phyloP scores from a whole-genome alignment of 2,888 invertebrate species.

The Schizotus pectinicornis region DNA sequence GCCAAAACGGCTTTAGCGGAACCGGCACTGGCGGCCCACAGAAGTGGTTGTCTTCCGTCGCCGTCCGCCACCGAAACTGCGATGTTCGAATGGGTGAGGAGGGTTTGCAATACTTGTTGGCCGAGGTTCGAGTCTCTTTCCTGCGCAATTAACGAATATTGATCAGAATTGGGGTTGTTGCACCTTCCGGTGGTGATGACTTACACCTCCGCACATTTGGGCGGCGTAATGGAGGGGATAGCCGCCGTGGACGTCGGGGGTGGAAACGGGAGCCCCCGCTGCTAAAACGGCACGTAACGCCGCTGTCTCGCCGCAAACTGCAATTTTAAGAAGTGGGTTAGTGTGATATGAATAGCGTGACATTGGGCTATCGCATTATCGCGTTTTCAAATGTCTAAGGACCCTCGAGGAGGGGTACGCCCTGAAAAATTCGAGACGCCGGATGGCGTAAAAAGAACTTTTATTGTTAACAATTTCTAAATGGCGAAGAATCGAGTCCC shows the following conservation, averaged over 20 bases:
- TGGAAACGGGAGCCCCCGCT: slow-evolving; percentile 85
- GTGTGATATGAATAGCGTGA: slow-evolving; percentile 29
- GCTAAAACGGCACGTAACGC: slow-evolving; percentile 84
- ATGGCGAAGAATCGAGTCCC: too few relatives aligned
- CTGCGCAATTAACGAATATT: too few relatives aligned
- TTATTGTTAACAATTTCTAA: too few relatives aligned
- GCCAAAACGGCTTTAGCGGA: slow-evolving; percentile 90
- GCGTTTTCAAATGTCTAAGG: slow-evolving; percentile 28
- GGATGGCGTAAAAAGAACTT: too few relatives aligned
- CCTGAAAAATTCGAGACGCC: too few relatives aligned
- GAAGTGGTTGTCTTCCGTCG: slow-evolving; percentile 90
- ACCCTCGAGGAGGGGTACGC: too few relatives aligned
- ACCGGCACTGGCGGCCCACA: slow-evolving; percentile 98
- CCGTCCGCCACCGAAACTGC: slow-evolving; percentile 87
- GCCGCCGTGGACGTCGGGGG: slow-evolving; percentile 92
- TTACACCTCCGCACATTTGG: slow-evolving; percentile 88
- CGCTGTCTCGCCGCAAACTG: slow-evolving; percentile 93
- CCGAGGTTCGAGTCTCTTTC: slow-evolving; percentile 65
- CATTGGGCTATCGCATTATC: slow-evolving; percentile 24
- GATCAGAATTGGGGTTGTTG: neutral
- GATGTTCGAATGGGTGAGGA: slow-evolving; percentile 77
- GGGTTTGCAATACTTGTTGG: slow-evolving; percentile 78
- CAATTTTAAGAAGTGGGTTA: slow-evolving; percentile 41
- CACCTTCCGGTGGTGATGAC: slow-evolving; percentile 22
- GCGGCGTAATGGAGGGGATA: slow-evolving; percentile 97